Percentiles rank a stretch among this genome's conserved stretches.
These are phyloP conservation scores for Esox lucius DNA, from an alignment of 2,797 vertebrate genomes.

Conservation along the genomic window DNA sequence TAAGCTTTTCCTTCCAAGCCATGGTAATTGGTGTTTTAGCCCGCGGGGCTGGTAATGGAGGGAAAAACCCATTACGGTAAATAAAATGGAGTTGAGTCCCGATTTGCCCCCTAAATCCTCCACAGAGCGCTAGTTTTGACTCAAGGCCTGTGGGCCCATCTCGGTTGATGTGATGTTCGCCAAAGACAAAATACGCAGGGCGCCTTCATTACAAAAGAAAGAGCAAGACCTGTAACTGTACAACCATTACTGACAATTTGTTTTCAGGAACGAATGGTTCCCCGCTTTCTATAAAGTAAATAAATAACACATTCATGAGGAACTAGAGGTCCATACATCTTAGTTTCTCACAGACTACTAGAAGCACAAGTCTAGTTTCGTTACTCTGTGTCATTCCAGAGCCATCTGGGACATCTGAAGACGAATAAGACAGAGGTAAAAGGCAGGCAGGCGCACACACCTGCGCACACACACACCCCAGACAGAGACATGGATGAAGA, in stretches of 20 bases:
- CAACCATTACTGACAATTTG: slow-evolving; percentile 26
- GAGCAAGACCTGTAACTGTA: slow-evolving; percentile 28
- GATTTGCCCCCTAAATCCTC: background rate
- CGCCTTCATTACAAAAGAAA: slow-evolving; percentile 2
- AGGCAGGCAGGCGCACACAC: slow-evolving; percentile 7
- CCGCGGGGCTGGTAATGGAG: slow-evolving; percentile 27
- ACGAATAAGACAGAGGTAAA: slow-evolving; percentile 19
- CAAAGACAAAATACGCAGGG: background rate
- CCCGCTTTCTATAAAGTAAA: background rate
- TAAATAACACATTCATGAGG: background rate
- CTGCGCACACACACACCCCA: too few species aligned
- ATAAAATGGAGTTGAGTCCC: slow-evolving; percentile 46
- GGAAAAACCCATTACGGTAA: slow-evolving; percentile 41
- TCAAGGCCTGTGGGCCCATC: background rate
- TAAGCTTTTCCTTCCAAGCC: slow-evolving; percentile 37
- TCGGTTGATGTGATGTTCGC: slow-evolving; percentile 7
- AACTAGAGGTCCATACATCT: background rate
- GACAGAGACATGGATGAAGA: too few species aligned
- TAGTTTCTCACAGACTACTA: background rate
- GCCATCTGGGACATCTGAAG: background rate
- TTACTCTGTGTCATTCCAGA: slow-evolving; percentile 13
- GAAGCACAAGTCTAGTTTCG: background rate
- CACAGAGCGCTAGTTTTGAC: background rate
- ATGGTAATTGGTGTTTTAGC: slow-evolving; percentile 38
- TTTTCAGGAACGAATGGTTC: background rate